Conservation (phyloP, 2,888 invertebrate genomes). For the Cephus nigrinus region DNA sequence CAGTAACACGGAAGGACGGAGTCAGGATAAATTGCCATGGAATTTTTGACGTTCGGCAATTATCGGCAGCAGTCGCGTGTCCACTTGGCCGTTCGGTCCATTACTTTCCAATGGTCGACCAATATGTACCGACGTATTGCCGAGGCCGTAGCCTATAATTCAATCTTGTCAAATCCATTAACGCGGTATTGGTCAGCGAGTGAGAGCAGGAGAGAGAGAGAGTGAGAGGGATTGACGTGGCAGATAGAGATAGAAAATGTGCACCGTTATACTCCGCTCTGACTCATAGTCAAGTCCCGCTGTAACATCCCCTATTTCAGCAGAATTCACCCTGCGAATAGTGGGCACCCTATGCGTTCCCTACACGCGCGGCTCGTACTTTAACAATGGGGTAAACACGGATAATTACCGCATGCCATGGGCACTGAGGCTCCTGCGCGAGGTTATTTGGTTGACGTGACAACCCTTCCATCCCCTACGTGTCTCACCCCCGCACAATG, state of each 20-base stretch:
- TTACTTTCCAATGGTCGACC: conserved; percentile 46
- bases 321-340: not conserved
- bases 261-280: not conserved
- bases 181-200: conserved; percentile 25
- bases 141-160: conserved; percentile 40
- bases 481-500: conserved; percentile 37
- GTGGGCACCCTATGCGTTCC: not conserved
- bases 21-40: conserved; percentile 39
- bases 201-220: not conserved
- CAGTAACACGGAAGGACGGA: not conserved
- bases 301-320: not conserved
- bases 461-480: conserved; percentile 29
- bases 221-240: not conserved
- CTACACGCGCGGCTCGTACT: conserved; percentile 11
- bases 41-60: conserved; percentile 42
- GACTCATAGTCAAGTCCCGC: not conserved
- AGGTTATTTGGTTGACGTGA: conserved; percentile 44
- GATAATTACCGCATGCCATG: conserved; percentile 47
- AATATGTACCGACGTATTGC: conserved; percentile 23
- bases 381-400: conserved; percentile 46
- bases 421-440: conserved; percentile 25
- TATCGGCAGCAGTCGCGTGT: conserved; percentile 46
- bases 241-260: not conserved
- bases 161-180: conserved; percentile 55
- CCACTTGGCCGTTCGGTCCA: conserved; percentile 37